A percentile compares a stretch with the other conserved stretches of the same genome.
phyloP scores from a whole-genome alignment of 2,797 vertebrate genomes.

The Chloroceryle inda region DNA sequence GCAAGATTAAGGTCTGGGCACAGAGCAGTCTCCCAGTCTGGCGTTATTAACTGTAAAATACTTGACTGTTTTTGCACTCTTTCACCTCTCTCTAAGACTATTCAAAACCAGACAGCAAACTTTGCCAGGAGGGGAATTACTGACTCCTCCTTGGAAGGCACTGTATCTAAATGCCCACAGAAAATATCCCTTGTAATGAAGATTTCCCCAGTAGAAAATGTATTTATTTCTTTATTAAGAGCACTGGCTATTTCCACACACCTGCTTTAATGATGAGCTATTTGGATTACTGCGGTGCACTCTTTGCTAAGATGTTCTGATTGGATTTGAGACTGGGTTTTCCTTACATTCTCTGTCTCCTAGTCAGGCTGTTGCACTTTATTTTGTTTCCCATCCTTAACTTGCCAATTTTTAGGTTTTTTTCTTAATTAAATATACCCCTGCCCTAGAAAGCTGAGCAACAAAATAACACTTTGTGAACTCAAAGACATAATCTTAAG shows the following conservation, averaged over 20 bases:
- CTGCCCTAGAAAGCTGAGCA: neutral
- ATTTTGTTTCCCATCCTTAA: slow-evolving; percentile 6
- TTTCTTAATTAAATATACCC: neutral
- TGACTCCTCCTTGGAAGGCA: neutral
- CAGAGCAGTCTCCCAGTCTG: neutral
- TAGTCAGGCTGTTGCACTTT: neutral
- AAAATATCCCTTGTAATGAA: neutral
- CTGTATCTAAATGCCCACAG: neutral
- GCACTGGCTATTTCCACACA: neutral
- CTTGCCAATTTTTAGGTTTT: neutral
- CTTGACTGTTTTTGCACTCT: neutral
- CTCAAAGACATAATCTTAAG: slow-evolving; percentile 5
- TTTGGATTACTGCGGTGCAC: neutral
- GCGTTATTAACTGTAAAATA: neutral
- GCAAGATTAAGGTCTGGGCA: neutral
- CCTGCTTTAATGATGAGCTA: neutral
- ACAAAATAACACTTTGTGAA: neutral
- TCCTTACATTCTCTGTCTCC: neutral
- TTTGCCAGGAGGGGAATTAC: neutral
- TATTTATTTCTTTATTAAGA: neutral
- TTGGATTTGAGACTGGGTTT: neutral
- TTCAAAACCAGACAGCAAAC: neutral
- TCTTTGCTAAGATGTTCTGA: neutral
- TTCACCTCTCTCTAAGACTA: neutral
- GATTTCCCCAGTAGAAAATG: neutral